These are phyloP conservation scores for Augiades crinisus DNA, from an alignment of 2,888 invertebrate species.

Conservation along the genomic window DNA sequence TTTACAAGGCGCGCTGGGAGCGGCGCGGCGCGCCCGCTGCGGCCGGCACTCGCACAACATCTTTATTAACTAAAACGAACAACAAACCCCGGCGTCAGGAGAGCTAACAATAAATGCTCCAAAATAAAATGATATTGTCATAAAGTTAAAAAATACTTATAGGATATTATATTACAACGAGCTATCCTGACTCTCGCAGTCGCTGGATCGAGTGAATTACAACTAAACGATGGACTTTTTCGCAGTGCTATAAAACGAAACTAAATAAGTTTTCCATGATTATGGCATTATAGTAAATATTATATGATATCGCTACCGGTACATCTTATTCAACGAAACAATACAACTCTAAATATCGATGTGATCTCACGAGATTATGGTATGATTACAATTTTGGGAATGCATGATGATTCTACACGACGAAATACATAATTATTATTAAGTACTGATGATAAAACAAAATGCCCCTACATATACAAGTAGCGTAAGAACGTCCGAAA, in stretches of 20 bases:
- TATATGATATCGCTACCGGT: conserved; percentile 61
- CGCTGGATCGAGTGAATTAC: conserved; percentile 57
- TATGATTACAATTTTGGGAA: conserved; percentile 77
- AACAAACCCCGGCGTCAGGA: conserved; percentile 61
- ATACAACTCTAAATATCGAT: conserved; percentile 74
- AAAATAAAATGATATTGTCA: conserved; percentile 66
- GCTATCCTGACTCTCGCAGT: conserved; percentile 61
- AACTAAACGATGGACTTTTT: conserved; percentile 45
- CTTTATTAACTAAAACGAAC: conserved; percentile 76
- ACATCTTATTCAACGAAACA: conserved; percentile 73
- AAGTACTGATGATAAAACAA: conserved; percentile 73
- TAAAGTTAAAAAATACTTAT: conserved; percentile 61
- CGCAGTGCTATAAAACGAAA: conserved; percentile 45
- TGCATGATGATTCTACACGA: conserved; percentile 73
- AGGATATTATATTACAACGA: conserved; percentile 52
- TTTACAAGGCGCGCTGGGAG: conserved; percentile 77
- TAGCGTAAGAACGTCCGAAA: conserved; percentile 56
- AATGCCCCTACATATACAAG: conserved; percentile 66
- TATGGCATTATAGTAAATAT: conserved; percentile 63
- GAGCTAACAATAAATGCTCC: conserved; percentile 71
- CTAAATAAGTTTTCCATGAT: conserved; percentile 56
- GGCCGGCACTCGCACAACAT: conserved; percentile 42
- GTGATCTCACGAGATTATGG: conserved; percentile 68
- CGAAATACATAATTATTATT: conserved; percentile 69
- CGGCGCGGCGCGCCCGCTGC: conserved; percentile 43